Base-by-base conservation (phyloP, 2,797 vertebrate genomes). In the Malacoraja senta region DNA sequence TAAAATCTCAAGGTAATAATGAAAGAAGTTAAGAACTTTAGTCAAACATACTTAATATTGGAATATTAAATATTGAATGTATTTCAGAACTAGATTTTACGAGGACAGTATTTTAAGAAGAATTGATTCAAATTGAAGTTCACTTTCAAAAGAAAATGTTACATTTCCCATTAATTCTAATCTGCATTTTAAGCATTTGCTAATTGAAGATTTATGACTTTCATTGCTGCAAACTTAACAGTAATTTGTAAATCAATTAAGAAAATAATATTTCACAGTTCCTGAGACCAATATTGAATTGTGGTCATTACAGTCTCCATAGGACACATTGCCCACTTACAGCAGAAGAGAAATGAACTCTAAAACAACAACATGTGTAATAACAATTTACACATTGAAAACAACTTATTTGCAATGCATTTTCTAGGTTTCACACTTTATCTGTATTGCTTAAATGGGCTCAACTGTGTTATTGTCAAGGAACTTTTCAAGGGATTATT, bases 371-470 rank as follows among this genome's bases (percentile, higher is more conserved):
- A 53, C 58, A 32, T 63, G 63, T 86, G 53, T 61, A n/a, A 32
- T 65, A 17, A 63, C 32, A 63, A 86, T 63, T 61, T 63, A 63
- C n/a, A 63, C 17, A 58, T 86, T 8, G 29, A 32, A 29, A 65
- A 86, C 83, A 86, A 63, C n/a, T 86, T 86, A 86, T 58, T 29
- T 29, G 17, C 61, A 29, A 86, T 58, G 61, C 53, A 86, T 86
- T 86, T 58, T 7, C 61, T 63, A 86, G 58, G 26, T 63, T 86
- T 65, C 53, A 84, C 53, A 61, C 24, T 61, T 61, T 61, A 84
- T 61, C 44, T 84, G 26, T 84, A 58, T 61, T 84, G 53, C 61
- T 84, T 61, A 53, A 53, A 84, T 84, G 12, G 44, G 24, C 2
- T 61, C n/a, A n/a, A 61, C 44, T 53, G 44, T 84, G 29, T 61